phyloP scores from a whole-genome alignment of 2,797 vertebrate species.

The Ambastaia sidthimunki region DNA sequence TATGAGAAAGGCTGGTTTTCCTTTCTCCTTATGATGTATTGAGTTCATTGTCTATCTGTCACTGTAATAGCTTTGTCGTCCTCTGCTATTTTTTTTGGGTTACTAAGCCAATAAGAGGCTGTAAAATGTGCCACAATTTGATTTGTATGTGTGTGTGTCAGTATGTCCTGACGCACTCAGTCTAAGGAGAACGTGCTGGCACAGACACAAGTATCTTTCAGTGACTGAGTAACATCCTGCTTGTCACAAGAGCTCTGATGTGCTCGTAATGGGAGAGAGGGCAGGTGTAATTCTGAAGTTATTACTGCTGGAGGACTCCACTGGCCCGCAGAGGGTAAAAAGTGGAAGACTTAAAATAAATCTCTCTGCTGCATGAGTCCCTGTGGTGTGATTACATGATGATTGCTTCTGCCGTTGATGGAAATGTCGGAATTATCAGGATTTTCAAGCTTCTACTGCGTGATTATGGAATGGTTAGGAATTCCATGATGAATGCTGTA shows the following conservation, averaged over 20 bases:
- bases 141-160: slow-evolving; percentile 30
- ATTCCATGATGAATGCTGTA: neutral
- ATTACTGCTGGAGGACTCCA: slow-evolving; percentile 18
- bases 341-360: slow-evolving; percentile 8
- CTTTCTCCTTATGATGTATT: neutral
- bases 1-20: neutral
- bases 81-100: neutral
- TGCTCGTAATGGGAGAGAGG: slow-evolving; percentile 63
- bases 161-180: slow-evolving; percentile 5
- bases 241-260: slow-evolving; percentile 65
- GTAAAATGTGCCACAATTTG: slow-evolving; percentile 26
- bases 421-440: neutral
- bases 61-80: slow-evolving; percentile 8
- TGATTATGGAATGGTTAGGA: neutral
- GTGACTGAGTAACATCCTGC: slow-evolving; percentile 51
- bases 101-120: slow-evolving; percentile 20
- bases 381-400: slow-evolving; percentile 8
- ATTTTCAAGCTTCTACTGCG: neutral
- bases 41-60: neutral
- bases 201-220: slow-evolving; percentile 58
- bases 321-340: slow-evolving; percentile 7
- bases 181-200: slow-evolving; percentile 52
- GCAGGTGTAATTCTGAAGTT: slow-evolving; percentile 39
- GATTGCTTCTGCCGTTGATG: neutral
- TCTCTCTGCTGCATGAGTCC: neutral